Evolutionary conservation across 2,113 vertebrate genomes (phyloP).

Genomic region (Oncorhynchus kisutch): DNA sequence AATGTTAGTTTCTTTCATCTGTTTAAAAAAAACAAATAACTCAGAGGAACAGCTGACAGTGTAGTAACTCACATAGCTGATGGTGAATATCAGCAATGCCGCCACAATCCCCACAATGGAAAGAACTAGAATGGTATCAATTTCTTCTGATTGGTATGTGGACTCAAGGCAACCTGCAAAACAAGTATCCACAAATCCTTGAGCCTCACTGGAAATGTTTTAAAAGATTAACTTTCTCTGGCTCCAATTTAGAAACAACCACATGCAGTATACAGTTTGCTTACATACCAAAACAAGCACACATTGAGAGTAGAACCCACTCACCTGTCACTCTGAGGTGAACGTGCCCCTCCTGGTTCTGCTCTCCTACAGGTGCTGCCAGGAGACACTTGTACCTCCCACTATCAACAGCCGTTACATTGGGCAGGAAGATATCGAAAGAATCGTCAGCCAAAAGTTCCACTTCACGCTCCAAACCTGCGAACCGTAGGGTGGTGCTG

Average conservation of each 20-base stretch:
- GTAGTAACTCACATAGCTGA: slow-evolving; percentile 68
- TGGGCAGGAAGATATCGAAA: slow-evolving; percentile 45
- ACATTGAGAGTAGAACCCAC: neutral
- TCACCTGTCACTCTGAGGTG: slow-evolving; percentile 60
- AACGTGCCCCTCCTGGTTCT: slow-evolving; percentile 50
- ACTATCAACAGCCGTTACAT: slow-evolving; percentile 43
- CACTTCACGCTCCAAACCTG: slow-evolving; percentile 7
- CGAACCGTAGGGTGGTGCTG: slow-evolving; percentile 19
- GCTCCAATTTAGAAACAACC: too few species aligned
- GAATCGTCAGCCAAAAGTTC: slow-evolving; percentile 31
- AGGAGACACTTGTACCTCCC: slow-evolving; percentile 65
- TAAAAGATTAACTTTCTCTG: neutral
- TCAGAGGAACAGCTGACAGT: too few species aligned
- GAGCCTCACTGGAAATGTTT: neutral
- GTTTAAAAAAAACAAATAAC: too few species aligned
- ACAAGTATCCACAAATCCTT: neutral
- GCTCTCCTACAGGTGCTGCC: slow-evolving; percentile 64
- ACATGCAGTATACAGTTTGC: too few species aligned
- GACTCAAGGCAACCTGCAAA: slow-evolving; percentile 32
- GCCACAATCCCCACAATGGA: slow-evolving; percentile 42
- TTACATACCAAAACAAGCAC: neutral
- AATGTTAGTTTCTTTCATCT: neutral
- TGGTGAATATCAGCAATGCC: slow-evolving; percentile 39
- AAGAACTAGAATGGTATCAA: slow-evolving; percentile 20
- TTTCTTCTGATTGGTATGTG: neutral